These are phyloP conservation scores for Notarius lentiginosus DNA, from an alignment of 2,113 vertebrate genomes.

Conservation along the genomic window DNA sequence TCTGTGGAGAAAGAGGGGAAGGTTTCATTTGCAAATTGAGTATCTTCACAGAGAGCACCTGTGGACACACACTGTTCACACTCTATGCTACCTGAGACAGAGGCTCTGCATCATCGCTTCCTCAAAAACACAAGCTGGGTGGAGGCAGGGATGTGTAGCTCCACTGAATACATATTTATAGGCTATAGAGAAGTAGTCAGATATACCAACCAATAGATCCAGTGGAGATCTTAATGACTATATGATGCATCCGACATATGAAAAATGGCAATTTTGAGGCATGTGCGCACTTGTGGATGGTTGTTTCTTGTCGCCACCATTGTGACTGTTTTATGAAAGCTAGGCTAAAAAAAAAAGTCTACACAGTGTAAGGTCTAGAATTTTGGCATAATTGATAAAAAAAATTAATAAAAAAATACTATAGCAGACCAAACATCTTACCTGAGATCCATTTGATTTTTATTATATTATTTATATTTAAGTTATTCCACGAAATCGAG, in stretches of 20 bases:
- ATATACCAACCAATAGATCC: background rate
- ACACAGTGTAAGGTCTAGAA: background rate
- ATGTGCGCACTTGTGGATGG: background rate
- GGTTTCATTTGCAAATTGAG: conserved; percentile 41
- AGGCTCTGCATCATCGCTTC: background rate
- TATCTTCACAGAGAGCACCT: conserved; percentile 25
- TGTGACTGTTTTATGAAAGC: background rate
- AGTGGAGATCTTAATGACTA: background rate
- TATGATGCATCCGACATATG: background rate
- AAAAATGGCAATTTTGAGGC: background rate
- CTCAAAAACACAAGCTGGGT: background rate
- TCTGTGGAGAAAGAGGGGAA: background rate
- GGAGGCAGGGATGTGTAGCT: background rate
- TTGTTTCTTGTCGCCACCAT: background rate
- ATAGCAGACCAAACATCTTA: background rate
- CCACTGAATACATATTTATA: background rate
- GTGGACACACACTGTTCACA: conserved; percentile 2
- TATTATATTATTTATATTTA: background rate
- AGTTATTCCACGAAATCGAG: too few species aligned
- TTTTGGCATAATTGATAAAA: background rate
- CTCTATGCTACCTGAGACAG: background rate
- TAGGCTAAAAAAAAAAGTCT: background rate
- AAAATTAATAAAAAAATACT: background rate
- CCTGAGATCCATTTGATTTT: background rate
- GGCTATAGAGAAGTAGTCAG: background rate